Conservation (phyloP, 2,888 invertebrate species). For the Neoascia interrupta region DNA sequence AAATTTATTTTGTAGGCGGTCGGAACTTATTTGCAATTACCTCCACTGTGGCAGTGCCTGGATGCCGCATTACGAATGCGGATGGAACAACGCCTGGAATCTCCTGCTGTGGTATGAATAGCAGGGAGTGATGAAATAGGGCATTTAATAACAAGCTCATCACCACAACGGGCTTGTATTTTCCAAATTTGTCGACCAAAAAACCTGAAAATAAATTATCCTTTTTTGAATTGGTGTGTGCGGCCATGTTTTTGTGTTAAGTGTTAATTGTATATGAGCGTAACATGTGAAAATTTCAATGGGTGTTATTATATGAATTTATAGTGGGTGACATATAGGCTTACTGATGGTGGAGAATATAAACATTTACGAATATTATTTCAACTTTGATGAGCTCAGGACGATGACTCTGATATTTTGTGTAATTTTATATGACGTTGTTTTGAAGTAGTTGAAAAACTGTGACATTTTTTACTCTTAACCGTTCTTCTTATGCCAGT, state of each 20-base stretch:
- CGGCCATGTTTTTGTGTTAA: not conserved
- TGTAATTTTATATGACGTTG: too few species aligned
- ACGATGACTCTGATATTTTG: too few species aligned
- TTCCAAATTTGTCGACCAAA: conserved; percentile 92
- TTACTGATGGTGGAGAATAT: too few species aligned
- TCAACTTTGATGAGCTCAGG: too few species aligned
- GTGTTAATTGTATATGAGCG: not conserved
- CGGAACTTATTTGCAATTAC: conserved; percentile 79
- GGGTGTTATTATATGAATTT: not conserved
- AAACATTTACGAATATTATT: too few species aligned
- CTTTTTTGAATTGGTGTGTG: conserved; percentile 2
- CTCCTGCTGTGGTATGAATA: conserved; percentile 89
- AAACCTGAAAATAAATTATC: conserved; percentile 82
- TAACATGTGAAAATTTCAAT: conserved; percentile 17
- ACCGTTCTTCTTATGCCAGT: too few species aligned
- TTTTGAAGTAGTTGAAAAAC: too few species aligned
- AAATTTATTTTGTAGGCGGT: too few species aligned
- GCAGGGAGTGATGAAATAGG: conserved; percentile 88
- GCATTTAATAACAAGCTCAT: conserved; percentile 88
- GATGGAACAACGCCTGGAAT: conserved; percentile 87
- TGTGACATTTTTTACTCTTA: too few species aligned
- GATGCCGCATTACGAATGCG: conserved; percentile 88
- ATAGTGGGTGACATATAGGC: not conserved
- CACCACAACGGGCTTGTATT: conserved; percentile 91
- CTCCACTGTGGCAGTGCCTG: conserved; percentile 86